Evolutionary conservation across 2,113 vertebrate genomes (phyloP).

Genomic region (Smithornis capensis): DNA sequence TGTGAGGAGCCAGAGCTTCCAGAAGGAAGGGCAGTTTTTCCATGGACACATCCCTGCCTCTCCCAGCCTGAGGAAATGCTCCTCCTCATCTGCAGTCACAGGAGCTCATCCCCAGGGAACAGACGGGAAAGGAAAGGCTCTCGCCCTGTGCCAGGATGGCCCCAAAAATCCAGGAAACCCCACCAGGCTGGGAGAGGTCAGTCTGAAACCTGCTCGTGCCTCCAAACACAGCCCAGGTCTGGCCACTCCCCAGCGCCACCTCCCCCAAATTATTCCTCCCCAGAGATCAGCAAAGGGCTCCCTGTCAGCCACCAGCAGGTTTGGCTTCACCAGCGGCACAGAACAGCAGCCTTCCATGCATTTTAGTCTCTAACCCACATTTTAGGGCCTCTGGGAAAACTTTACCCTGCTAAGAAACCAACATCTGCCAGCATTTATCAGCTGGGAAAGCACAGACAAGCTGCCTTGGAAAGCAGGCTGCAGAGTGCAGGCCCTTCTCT

Average conservation of each 20-base stretch:
- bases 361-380: not conserved
- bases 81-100: not conserved
- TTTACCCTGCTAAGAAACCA: not conserved
- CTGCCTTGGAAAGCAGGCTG: not conserved
- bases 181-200: fast-evolving
- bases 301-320: not conserved
- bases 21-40: not conserved
- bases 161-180: no score
- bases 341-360: not conserved
- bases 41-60: not conserved
- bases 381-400: not conserved
- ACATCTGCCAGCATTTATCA: not conserved
- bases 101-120: no score
- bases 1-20: not conserved
- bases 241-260: no score
- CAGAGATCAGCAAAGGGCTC: not conserved
- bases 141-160: not conserved
- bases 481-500: not conserved
- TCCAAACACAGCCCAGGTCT: no score
- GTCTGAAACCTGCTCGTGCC: fast-evolving
- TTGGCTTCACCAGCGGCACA: not conserved
- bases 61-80: not conserved
- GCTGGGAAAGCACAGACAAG: not conserved
- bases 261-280: no score
- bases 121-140: not conserved